Base-by-base conservation (phyloP, 2,113 vertebrate species). In the Tinamus guttatus region DNA sequence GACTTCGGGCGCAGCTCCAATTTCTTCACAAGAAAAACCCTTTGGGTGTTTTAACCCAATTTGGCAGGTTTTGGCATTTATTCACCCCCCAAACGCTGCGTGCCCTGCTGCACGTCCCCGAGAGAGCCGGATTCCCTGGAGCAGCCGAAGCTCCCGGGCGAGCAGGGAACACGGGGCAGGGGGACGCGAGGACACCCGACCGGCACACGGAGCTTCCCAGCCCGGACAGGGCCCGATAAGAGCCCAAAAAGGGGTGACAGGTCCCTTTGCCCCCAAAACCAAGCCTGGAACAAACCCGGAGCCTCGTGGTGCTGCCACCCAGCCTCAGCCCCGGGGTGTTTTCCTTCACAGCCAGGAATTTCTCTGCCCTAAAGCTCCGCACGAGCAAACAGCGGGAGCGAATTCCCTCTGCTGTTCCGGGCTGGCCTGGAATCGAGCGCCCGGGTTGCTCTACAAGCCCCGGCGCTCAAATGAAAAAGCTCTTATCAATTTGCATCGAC, bases 81-180 rank as follows among this genome's bases (percentile, higher is more conserved):
- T 22, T 36, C 38, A 1, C 0, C 24, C 38, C 62, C 36, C 38
- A 5, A 19, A 28, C 3, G 22, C 3, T 0, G 11, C 60, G 2
- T 2, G 19, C 15, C 20, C 73, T 59, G 21, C 78, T 4, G 1
- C 45, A 17, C 58, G 51, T 47, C 67, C 38, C 3, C 13, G 51
- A 0, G 1, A 13, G 14, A 1, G 24, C n/a, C n/a, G n/a, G 8
- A 27, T 8, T 45, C 38, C 64, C 64, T 51, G 9, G 21, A 47
- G 1, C 2, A 12, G 9, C 0, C 1, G 40, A 49, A 76, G 58
- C 34, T 38, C 13, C 47, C 56, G 11, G 40, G n/a, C 14, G 54
- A n/a, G 8, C 5, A 11, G 10, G 60, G 22, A 38, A 28, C 16
- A 32, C 45, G 40, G 40, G 40, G 40, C 40, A 41, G 40, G 40